Conservation (phyloP, 2,797 vertebrate species). For the Anas flavirostris region DNA sequence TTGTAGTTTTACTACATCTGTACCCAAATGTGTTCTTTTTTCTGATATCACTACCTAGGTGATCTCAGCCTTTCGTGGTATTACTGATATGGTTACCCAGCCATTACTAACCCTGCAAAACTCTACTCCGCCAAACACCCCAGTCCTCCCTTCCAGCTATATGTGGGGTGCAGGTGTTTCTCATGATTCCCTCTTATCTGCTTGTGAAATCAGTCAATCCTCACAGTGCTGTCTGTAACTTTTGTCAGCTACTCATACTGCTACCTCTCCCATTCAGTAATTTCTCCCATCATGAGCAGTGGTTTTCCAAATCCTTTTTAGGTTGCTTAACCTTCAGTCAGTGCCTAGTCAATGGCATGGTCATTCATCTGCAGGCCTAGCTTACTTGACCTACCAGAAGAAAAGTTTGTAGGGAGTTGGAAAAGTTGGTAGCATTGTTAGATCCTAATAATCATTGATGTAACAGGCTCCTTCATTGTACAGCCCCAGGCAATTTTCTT, state of each 20-base stretch:
- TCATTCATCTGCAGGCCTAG: background rate
- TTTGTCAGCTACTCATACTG: background rate
- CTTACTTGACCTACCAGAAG: background rate
- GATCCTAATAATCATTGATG: background rate
- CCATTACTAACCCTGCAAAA: background rate
- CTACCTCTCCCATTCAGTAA: background rate
- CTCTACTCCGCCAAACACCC: background rate
- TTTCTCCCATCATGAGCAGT: background rate
- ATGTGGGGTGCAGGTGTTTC: no score
- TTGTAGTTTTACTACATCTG: background rate
- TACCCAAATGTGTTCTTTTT: background rate
- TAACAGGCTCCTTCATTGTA: background rate
- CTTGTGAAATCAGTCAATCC: background rate
- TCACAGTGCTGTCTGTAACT: background rate
- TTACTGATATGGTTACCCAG: background rate
- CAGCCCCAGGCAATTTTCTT: background rate
- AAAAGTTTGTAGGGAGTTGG: background rate
- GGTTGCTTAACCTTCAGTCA: fast-evolving
- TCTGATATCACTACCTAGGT: background rate
- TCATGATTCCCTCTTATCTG: background rate
- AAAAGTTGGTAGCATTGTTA: background rate
- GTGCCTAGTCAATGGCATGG: background rate
- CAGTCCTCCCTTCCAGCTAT: background rate
- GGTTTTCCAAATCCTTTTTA: background rate
- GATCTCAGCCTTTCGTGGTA: background rate